phyloP scores from a whole-genome alignment of 1,140 invertebrate genomes.

The Heliconius himera region DNA sequence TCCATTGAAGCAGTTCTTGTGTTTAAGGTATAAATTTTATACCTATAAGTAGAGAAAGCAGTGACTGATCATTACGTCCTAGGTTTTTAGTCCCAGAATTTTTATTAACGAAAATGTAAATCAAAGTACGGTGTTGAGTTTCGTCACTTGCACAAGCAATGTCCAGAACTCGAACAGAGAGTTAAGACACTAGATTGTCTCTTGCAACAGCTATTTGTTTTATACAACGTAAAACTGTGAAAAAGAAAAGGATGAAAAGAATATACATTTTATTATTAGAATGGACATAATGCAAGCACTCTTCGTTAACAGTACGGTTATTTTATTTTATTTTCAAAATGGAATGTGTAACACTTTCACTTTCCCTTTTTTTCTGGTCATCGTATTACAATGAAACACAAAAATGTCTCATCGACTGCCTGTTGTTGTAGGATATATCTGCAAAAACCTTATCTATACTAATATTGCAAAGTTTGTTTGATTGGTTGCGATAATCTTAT shows the following conservation, averaged over 20 bases:
- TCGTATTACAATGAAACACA: background rate
- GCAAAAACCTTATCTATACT: background rate
- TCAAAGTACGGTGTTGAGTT: too few relatives aligned
- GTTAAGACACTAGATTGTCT: background rate
- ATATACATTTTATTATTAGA: background rate
- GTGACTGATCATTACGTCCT: too few relatives aligned
- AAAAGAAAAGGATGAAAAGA: background rate
- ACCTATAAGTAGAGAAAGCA: too few relatives aligned
- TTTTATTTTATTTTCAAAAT: background rate
- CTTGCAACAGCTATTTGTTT: background rate
- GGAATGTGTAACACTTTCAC: slow-evolving; percentile 6
- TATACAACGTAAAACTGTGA: background rate
- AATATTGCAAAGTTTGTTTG: too few relatives aligned
- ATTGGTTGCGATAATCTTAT: too few relatives aligned
- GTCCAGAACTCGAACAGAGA: too few relatives aligned
- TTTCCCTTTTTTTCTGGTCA: background rate
- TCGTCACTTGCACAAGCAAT: too few relatives aligned
- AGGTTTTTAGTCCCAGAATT: too few relatives aligned
- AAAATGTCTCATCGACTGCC: background rate
- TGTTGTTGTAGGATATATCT: background rate
- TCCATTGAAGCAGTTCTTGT: too few relatives aligned
- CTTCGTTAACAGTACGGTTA: background rate
- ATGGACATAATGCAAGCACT: background rate
- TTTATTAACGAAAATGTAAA: too few relatives aligned
- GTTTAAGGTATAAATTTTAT: background rate